Conservation (phyloP, 2,888 invertebrate genomes). For the Luperina nickerlii region DNA sequence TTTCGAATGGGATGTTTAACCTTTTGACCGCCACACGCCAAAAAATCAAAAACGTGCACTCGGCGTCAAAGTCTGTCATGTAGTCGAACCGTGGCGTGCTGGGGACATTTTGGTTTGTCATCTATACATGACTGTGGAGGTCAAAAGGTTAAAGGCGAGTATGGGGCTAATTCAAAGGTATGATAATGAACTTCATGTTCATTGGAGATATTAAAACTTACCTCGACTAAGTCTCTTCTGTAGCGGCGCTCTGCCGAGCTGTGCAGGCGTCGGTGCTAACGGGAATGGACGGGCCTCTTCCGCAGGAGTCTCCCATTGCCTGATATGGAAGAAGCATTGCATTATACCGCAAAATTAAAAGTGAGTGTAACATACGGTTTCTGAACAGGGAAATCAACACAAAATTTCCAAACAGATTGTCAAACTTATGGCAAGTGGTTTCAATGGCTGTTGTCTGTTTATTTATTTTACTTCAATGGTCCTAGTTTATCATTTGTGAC, state of each 20-base stretch:
- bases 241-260: conserved; percentile 96
- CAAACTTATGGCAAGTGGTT: neutral
- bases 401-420: neutral
- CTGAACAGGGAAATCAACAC: neutral
- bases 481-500: neutral
- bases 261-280: conserved; percentile 98
- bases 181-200: neutral
- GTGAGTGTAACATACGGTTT: neutral
- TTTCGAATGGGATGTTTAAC: neutral
- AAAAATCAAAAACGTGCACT: no score
- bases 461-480: neutral
- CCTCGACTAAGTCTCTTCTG: conserved; percentile 96
- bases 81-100: no score
- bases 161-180: neutral
- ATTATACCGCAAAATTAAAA: neutral
- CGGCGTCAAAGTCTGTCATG: no score
- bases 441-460: neutral
- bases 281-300: conserved; percentile 91
- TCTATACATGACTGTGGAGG: no score
- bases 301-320: conserved; percentile 82
- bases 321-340: conserved; percentile 50
- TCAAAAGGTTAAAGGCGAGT: no score
- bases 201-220: conserved; percentile 72
- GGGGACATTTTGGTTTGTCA: no score
- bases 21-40: no score